These are phyloP conservation scores for Aphis gossypii DNA, from an alignment of 1,140 invertebrate species.

Conservation along the genomic window DNA sequence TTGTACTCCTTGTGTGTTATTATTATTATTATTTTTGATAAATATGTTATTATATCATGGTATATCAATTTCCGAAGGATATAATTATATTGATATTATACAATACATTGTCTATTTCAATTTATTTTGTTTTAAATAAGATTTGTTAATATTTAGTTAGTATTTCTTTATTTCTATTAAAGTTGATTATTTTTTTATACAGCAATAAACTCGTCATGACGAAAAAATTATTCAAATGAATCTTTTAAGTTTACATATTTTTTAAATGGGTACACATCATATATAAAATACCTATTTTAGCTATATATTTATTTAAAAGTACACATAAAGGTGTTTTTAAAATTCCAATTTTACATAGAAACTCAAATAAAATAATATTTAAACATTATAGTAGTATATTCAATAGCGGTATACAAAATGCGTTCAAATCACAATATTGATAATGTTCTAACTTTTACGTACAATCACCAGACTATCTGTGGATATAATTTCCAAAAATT, in stretches of 20 bases:
- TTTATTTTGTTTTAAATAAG: neutral
- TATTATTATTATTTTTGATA: neutral
- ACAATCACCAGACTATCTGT: neutral
- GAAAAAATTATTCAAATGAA: neutral
- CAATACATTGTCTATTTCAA: neutral
- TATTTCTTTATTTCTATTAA: neutral
- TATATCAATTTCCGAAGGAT: neutral
- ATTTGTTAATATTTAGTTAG: neutral
- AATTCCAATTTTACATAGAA: neutral
- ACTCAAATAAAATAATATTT: neutral
- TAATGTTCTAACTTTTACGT: neutral
- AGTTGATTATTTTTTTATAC: neutral
- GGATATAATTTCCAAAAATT: neutral
- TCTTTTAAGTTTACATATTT: neutral
- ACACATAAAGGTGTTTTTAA: neutral
- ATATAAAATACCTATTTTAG: neutral
- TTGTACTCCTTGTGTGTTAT: neutral
- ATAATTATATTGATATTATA: neutral
- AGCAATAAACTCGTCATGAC: neutral
- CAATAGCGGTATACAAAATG: neutral
- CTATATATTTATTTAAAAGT: constrained; percentile 16
- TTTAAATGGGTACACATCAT: neutral
- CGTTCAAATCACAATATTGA: neutral
- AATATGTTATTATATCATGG: neutral
- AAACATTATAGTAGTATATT: neutral